Evolutionary conservation across 2,797 vertebrate species (phyloP), one percentile per base, ranked within the genome.

Genomic region (Microchirus variegatus): DNA sequence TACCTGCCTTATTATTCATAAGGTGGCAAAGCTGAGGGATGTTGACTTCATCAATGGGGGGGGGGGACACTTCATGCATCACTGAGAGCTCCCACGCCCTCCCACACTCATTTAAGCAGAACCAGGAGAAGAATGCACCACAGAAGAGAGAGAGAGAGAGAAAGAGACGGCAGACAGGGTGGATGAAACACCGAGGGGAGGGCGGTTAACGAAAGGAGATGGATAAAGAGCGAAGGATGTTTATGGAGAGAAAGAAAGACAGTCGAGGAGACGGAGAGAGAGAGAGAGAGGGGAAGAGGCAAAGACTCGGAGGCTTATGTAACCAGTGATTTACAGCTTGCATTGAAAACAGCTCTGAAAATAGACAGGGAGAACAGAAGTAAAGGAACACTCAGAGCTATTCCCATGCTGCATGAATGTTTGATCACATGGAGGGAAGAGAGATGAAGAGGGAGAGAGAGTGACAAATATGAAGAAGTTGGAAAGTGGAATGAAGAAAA

Each of bases 301-400:
- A 82, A 72, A 74, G 78, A 81, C 73, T 26, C 75, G 81, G 60
- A 65, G 75, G 78, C 85, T 93, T 93, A 91, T 77, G 85, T 92
- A 93, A 93, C 78, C 66, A 73, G 68, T 88, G 90, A 91, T 91
- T 89, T 92, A 89, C 80, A 87, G 85, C 74, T 78, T 22, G 71
- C 83, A 78, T 78, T 86, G 81, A 88, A 91, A 86, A 84, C 86
- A 87, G 80, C 82, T 82, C 85, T 87, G 87, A 87, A 93, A 93
- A 93, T 92, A 93, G 92, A 91, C 85, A 84, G 82, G 87, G 88
- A 90, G 87, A 86, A 87, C 68, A 90, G 88, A 88, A 92, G 85
- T 82, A 83, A 81, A 90, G 83, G 82, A 91, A 89, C 87, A 89
- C 89, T 91, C 82, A 35, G 74, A 90, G 88, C 84, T 80, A 82